These are phyloP conservation scores for Chionis minor DNA, from an alignment of 2,113 vertebrate species.

Conservation along the genomic window DNA sequence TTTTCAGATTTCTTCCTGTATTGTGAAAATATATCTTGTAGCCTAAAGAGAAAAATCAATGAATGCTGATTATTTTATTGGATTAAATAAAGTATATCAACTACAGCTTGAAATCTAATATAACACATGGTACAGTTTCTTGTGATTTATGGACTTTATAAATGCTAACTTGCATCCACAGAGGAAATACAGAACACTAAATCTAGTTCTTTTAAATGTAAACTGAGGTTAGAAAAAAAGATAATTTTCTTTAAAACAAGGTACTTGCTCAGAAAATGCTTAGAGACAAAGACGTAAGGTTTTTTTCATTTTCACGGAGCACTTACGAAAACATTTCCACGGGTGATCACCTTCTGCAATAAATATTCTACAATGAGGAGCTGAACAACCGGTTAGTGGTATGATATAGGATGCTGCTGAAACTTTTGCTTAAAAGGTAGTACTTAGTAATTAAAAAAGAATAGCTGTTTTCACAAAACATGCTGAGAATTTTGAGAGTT, in stretches of 20 bases:
- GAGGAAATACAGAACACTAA: neutral
- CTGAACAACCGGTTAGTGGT: neutral
- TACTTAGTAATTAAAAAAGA: neutral
- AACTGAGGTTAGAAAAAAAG: neutral
- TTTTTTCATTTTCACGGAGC: neutral
- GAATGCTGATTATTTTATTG: neutral
- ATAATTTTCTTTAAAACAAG: neutral
- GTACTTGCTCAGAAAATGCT: neutral
- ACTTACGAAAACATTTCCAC: neutral
- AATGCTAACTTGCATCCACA: neutral
- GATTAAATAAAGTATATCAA: neutral
- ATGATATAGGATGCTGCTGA: neutral
- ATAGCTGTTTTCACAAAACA: neutral
- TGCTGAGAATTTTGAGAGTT: neutral
- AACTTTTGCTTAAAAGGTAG: neutral
- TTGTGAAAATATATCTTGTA: neutral
- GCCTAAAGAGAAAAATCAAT: neutral
- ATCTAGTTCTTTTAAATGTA: neutral
- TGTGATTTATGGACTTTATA: neutral
- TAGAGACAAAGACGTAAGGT: neutral
- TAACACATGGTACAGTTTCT: neutral
- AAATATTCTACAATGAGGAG: neutral
- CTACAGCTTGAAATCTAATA: neutral
- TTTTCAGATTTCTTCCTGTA: neutral
- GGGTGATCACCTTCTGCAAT: neutral